phyloP scores from a whole-genome alignment of 2,888 invertebrate genomes.

The Caenorhabditis wallacei region DNA sequence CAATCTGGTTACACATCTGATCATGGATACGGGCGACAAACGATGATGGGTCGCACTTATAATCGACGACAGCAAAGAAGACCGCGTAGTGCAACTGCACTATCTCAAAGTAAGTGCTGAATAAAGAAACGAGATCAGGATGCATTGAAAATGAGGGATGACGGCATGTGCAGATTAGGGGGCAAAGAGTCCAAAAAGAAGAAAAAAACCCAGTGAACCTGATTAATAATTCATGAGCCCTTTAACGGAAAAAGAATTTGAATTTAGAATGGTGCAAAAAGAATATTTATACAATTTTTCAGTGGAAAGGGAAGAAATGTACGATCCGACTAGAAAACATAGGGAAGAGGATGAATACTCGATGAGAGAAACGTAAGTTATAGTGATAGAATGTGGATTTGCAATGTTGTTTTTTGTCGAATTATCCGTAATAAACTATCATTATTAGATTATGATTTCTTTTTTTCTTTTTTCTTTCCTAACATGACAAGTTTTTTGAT shows the following conservation, averaged over 20 bases:
- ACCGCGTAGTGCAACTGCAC: conserved; percentile 76
- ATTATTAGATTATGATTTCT: not conserved
- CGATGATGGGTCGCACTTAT: conserved; percentile 58
- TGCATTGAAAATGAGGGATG: conserved; percentile 45
- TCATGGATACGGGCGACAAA: conserved; percentile 70
- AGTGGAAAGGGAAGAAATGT: conserved; percentile 75
- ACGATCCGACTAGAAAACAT: conserved; percentile 56
- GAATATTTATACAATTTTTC: conserved; percentile 46
- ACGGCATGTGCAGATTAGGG: conserved; percentile 45
- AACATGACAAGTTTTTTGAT: not conserved
- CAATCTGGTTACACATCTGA: conserved; percentile 74
- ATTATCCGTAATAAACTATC: not conserved
- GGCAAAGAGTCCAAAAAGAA: conserved; percentile 40
- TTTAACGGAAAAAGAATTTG: no score
- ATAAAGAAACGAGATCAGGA: conserved; percentile 14
- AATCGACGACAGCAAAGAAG: conserved; percentile 71
- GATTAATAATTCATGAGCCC: conserved; percentile 51
- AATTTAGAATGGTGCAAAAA: not conserved
- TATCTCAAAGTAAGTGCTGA: conserved; percentile 75
- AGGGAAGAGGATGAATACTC: conserved; percentile 51
- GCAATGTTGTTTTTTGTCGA: not conserved
- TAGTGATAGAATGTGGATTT: not conserved
- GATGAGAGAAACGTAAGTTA: conserved; percentile 55
- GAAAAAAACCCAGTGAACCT: conserved; percentile 38
- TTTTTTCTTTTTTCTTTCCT: not conserved